Base-by-base conservation (phyloP, 2,888 invertebrate genomes). In the Stenodema calcarata region DNA sequence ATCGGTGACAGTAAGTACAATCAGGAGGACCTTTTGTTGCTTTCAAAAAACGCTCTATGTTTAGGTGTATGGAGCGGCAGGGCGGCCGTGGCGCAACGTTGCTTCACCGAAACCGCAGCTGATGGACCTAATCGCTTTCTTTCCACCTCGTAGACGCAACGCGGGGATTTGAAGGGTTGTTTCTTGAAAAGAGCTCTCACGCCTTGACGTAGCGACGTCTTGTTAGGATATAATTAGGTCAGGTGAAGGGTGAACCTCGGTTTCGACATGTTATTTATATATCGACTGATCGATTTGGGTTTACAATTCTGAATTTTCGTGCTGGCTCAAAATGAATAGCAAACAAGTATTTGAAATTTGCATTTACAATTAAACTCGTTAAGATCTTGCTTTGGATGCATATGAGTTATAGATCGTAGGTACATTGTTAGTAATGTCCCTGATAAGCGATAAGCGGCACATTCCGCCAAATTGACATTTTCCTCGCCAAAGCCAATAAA, bases 121-220 rank as follows among this genome's bases (percentile, higher is more conserved):
- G 30, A 41, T 73, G 73, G 73, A 73, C 41, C 73, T 78, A 78
- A 78, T 78, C 44, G 78, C 44, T 78, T 62, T 78, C 78, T 78
- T 78, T 78, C 78, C 78, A 78, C 78, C 44, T 44, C 42, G 41
- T 78, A 44, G 44, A 44, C 44, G 78, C 41, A 73, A 73, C 73
- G n/a, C 44, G 78, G 70, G 70, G 35, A 27, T 41, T 42, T 78
- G 44, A 78, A 78, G 41, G 44, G 78, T 78, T 27, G 78, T 78
- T 44, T 78, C 41, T 44, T 44, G 41, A 73, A 41, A 73, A 35
- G 30, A 41, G 41, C 30, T 41, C 73, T 35, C 73, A 73, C 73
- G 73, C 73, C 18, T 73, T 73, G 73, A 62, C 62, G 23, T 0
- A 23, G 23, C 27, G 23, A 62, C 23, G 18, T 62, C 23, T 62